phyloP scores from a whole-genome alignment of 2,888 invertebrate genomes.

The Cephonodes hylas region DNA sequence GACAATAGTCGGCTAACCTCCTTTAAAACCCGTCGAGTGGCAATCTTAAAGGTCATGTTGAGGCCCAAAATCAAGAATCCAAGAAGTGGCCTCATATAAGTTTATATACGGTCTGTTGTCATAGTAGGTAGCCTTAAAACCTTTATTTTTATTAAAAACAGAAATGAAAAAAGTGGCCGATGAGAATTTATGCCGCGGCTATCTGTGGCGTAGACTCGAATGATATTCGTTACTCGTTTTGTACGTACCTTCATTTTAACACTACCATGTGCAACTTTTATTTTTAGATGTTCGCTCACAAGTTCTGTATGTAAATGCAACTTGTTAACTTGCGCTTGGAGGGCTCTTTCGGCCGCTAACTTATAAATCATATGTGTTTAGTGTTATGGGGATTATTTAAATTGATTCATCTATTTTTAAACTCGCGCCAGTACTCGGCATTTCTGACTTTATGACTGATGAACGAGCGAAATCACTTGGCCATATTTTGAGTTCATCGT shows the following conservation, averaged over 20 bases:
- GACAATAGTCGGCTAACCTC: background rate
- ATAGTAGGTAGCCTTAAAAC: background rate
- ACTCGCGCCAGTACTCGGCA: background rate
- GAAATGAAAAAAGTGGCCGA: slow-evolving; percentile 8
- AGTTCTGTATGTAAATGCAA: slow-evolving; percentile 64
- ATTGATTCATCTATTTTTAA: background rate
- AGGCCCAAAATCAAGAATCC: background rate
- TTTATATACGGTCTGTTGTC: background rate
- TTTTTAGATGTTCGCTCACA: slow-evolving; percentile 61
- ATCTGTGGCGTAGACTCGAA: slow-evolving; percentile 11
- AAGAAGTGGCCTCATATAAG: background rate
- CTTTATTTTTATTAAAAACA: slow-evolving; percentile 2
- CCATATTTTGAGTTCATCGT: too few relatives aligned
- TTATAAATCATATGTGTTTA: slow-evolving; percentile 27
- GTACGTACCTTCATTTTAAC: slow-evolving; percentile 26
- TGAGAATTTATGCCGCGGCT: slow-evolving; percentile 12
- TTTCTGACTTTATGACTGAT: background rate
- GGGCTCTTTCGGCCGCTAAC: slow-evolving; percentile 27
- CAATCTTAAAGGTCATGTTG: background rate
- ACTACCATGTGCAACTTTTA: slow-evolving; percentile 55
- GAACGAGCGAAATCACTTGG: background rate
- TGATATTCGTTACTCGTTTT: slow-evolving; percentile 12
- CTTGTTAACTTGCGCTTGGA: slow-evolving; percentile 51
- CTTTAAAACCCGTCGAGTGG: background rate
- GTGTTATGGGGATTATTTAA: slow-evolving; percentile 7